Conservation (phyloP, 2,797 vertebrate species). For the Rhabdomys pumilio region DNA sequence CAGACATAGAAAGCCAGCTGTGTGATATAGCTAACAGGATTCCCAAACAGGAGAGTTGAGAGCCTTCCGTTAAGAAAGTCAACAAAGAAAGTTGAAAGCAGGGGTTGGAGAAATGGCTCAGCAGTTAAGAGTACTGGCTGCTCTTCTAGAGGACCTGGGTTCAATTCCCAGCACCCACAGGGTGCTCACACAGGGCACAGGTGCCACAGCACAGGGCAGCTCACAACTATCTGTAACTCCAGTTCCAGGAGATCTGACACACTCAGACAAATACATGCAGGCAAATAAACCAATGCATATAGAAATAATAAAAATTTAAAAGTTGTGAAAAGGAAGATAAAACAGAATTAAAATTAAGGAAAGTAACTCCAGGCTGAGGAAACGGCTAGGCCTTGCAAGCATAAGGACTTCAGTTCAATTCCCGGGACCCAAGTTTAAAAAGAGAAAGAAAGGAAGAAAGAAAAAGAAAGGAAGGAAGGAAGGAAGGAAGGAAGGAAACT, state of each 20-base stretch:
- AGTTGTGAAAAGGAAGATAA: neutral
- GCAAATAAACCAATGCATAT: neutral
- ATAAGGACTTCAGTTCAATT: neutral
- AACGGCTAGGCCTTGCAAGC: neutral
- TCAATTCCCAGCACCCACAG: neutral
- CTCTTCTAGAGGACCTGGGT: no score
- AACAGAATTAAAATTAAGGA: neutral
- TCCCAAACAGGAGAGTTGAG: neutral
- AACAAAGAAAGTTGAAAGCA: neutral
- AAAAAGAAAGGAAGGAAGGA: no score
- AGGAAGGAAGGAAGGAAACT: no score
- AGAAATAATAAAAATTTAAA: neutral
- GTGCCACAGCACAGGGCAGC: neutral
- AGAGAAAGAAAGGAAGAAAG: neutral
- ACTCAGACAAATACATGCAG: no score
- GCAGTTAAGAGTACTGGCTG: neutral
- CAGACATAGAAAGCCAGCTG: neutral
- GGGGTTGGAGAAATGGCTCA: neutral
- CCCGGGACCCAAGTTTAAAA: neutral
- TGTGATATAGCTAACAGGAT: neutral
- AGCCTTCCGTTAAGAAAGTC: constrained; percentile 15
- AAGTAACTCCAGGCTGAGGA: neutral
- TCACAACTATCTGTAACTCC: no score
- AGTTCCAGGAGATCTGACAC: no score
- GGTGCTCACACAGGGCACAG: no score